Base-by-base conservation (phyloP, 1,140 invertebrate genomes). In the Dinothrombium tinctorium region DNA sequence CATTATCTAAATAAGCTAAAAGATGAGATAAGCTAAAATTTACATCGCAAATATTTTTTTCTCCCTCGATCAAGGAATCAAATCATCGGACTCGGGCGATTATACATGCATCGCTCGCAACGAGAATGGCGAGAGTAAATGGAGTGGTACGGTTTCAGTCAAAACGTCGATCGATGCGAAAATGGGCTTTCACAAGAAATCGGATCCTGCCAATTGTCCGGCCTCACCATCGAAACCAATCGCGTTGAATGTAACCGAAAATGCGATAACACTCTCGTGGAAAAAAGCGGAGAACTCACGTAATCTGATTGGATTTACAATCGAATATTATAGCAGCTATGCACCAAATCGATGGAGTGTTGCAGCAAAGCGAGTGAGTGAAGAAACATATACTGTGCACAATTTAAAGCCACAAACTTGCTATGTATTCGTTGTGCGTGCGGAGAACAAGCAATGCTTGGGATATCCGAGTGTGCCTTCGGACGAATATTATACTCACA, bases 281-380 rank as follows among this genome's bases (percentile, higher is more conserved):
- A 66, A 64, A 32, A 68, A 73, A 50, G 69, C 64, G 57, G 56
- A 60, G 63, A 75, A 65, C 68, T 73, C 73, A 1, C 80, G 78
- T 0, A 73, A 74, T 2, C 58, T 86, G 25, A 44, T 45, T n/a
- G 52, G 45, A 41, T 48, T 35, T 33, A 42, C 14, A 44, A 68
- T 89, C 4, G 81, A 89, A 56, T 80, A 80, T 50, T 86, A 77
- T 56, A 84, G 79, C 57, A 72, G 71, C 11, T 76, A 79, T 57
- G 54, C 76, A 12, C 72, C 75, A 50, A 73, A 73, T 44, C 80
- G 78, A 59, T 77, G 82, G 56, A 63, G 76, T 8, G 57, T 60
- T 2, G 74, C 74, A 1, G 73, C 73, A 8, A 68, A 72, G 48
- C 63, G 71, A 39, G 67, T 81, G 24, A 64, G 64, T 20, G 65